These are phyloP conservation scores for Otolemur garnettii DNA, from an alignment of 2,113 vertebrate species.

Conservation along the genomic window DNA sequence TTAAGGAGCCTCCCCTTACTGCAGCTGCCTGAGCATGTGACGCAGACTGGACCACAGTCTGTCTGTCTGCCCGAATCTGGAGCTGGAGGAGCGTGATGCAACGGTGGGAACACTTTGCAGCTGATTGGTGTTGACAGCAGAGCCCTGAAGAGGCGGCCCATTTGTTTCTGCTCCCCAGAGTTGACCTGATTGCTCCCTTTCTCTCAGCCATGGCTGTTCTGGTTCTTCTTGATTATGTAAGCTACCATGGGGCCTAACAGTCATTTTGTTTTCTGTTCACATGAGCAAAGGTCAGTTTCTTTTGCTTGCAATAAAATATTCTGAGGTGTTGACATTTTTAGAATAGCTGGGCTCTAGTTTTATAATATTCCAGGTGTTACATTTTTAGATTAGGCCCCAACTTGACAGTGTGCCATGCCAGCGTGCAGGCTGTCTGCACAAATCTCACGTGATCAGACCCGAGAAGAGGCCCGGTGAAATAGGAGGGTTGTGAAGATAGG, in stretches of 20 bases:
- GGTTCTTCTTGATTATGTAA: slow-evolving; percentile 15
- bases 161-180: neutral
- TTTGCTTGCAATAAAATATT: neutral
- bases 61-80: neutral
- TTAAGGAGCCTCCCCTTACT: neutral
- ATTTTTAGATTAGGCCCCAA: neutral
- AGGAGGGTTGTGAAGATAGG: neutral
- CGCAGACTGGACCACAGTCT: neutral
- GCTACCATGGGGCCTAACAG: neutral
- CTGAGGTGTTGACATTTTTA: no score
- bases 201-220: neutral
- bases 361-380: neutral
- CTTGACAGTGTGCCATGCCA: neutral
- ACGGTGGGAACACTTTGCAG: neutral
- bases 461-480: neutral
- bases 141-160: neutral
- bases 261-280: neutral
- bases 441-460: neutral
- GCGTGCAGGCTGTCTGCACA: neutral
- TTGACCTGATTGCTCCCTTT: neutral
- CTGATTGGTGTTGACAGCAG: neutral
- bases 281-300: neutral
- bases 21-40: accelerated
- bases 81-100: neutral
- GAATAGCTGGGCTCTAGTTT: no score